These are phyloP conservation scores for Thermophis baileyi DNA, from an alignment of 2,113 vertebrate species.

Conservation along the genomic window DNA sequence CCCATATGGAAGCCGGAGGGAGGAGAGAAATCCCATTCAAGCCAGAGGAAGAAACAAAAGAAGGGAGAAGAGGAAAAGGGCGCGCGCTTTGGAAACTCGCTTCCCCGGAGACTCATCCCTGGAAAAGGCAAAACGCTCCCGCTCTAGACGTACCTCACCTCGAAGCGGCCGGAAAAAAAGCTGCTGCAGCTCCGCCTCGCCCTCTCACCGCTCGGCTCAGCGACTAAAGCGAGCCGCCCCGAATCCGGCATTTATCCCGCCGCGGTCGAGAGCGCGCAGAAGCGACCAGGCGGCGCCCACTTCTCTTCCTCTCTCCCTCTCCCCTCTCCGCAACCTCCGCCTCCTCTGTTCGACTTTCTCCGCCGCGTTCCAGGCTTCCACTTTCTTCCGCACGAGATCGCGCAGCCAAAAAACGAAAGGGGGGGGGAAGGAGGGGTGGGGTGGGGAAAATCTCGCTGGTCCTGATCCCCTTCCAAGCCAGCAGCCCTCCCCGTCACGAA, in stretches of 20 bases:
- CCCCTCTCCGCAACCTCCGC: slow-evolving; percentile 39
- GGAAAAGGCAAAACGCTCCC: neutral
- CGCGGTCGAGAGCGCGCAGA: neutral
- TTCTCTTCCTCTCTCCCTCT: neutral
- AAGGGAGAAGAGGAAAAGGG: neutral
- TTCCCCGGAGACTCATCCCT: neutral
- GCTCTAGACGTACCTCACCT: neutral
- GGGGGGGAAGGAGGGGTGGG: fast-evolving
- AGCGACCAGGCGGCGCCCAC: neutral
- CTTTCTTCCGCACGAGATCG: neutral
- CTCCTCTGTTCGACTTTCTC: slow-evolving; percentile 24
- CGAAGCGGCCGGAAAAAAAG: neutral
- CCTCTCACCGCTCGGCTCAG: neutral
- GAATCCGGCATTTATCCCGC: slow-evolving; percentile 5
- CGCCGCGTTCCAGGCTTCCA: neutral
- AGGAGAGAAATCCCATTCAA: neutral
- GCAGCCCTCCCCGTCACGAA: neutral
- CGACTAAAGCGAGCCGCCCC: neutral
- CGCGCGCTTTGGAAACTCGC: neutral
- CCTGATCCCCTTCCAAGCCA: neutral
- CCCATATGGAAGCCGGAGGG: neutral
- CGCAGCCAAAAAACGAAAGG: neutral
- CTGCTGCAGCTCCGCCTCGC: neutral
- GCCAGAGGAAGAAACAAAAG: neutral
- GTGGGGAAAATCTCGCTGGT: neutral